These are phyloP conservation scores for Cyrtorhinus lividipennis DNA, from an alignment of 1,140 invertebrate genomes.

Conservation along the genomic window DNA sequence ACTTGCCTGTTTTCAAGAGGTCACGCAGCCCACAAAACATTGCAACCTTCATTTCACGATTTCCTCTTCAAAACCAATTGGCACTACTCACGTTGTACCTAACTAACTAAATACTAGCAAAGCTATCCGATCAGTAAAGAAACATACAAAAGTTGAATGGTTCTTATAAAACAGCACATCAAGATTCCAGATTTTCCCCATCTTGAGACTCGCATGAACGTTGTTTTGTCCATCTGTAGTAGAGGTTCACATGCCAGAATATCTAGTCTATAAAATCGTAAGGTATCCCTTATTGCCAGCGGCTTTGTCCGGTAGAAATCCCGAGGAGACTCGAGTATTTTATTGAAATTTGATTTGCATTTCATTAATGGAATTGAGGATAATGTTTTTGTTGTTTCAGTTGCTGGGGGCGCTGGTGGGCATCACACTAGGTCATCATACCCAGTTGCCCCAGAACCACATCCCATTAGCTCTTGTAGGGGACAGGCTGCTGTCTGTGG, in stretches of 20 bases:
- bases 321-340: background rate
- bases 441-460: background rate
- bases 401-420: background rate
- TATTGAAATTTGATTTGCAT: background rate
- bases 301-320: too few species aligned
- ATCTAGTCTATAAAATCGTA: background rate
- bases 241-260: background rate
- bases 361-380: background rate
- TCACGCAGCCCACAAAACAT: too few species aligned
- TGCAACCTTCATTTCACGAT: too few species aligned
- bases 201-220: background rate
- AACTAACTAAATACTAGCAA: too few species aligned
- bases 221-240: background rate
- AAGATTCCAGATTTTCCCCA: too few species aligned
- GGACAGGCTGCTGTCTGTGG: slow-evolving; percentile 22
- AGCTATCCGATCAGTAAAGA: too few species aligned
- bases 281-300: background rate
- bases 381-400: background rate
- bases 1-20: too few species aligned
- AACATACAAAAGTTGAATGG: too few species aligned
- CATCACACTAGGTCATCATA: background rate
- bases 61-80: too few species aligned
- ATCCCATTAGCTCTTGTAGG: slow-evolving; percentile 21
- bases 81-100: too few species aligned
- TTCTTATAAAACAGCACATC: too few species aligned